Evolutionary conservation across 2,113 vertebrate species (phyloP).

Genomic region (Jacana jacana): DNA sequence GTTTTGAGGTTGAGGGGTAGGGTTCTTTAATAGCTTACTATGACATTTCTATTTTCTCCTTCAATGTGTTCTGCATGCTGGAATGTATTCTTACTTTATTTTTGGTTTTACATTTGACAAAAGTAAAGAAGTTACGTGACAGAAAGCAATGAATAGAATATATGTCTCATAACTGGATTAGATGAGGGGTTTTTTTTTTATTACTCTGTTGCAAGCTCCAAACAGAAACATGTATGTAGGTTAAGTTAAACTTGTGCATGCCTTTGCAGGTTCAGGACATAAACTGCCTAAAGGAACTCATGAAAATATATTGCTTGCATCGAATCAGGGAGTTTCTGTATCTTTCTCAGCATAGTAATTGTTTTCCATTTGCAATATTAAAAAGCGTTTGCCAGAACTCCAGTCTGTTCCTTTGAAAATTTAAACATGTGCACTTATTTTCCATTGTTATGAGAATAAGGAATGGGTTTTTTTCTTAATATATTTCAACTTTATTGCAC

Average conservation of each 20-base stretch:
- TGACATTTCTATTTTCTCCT: not conserved
- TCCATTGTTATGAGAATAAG: not conserved
- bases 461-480: not conserved
- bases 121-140: not conserved
- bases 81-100: not conserved
- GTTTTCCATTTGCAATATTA: not conserved
- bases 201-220: not conserved
- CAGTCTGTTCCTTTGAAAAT: not conserved
- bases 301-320: not conserved
- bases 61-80: not conserved
- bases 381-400: not conserved
- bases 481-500: not conserved
- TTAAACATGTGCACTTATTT: not conserved
- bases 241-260: not conserved
- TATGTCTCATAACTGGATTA: not conserved
- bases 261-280: constrained; percentile 8
- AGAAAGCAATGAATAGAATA: not conserved
- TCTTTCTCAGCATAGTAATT: not conserved
- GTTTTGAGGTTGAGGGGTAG: not conserved
- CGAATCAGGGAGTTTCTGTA: not conserved
- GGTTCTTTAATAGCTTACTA: not conserved
- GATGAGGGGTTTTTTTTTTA: not conserved
- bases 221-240: not conserved
- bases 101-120: not conserved
- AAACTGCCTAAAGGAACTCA: constrained; percentile 12